Base-by-base conservation (phyloP, 2,113 vertebrate genomes). In the human region DNA sequence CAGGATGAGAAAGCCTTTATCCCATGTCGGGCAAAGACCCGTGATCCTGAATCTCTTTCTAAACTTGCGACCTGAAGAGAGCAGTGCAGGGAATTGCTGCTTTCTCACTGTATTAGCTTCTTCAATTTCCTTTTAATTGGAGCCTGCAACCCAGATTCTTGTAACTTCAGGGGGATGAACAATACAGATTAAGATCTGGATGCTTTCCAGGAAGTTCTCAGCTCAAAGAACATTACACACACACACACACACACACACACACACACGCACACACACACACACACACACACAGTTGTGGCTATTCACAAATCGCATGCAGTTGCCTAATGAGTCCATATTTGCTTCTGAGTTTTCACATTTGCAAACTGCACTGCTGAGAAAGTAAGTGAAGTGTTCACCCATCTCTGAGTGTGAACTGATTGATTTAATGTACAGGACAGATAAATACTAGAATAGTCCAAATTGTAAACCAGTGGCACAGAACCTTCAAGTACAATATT, bases 71-170 rank as follows among this genome's bases (percentile, higher is more conserved):
- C 97, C 95, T 82, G 97, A 99, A 98, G 97, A 98, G 92, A 98
- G 95, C 96, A 96, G 89, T 97, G 97, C 89, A 98, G 98, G 98
- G 98, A 98, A 98, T 98, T 98, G 96, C 98, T 98, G 97, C 98
- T 98, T 98, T 98, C 98, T 98, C 98, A 97, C 98, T 98, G 94
- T 98, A 98, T 99, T 99, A 99, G 98, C 97, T 98, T 98, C 98
- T 98, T 97, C 97, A 98, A 98, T 99, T 99, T 99, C 98, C 97
- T 98, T 98, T 99, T 99, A 99, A 99, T 99, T 99, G 98, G 98
- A 98, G 97, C 96, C 95, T 96, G 97, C 98, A 98, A 98, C 98
- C 97, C 97, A 98, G 97, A 98, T 98, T 98, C 98, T 98, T 98
- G 95, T 97, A 98, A 98, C 98, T 98, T 98, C 98, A 98, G 97